Percentiles rank a stretch among this genome's conserved stretches.
Conservation (phyloP, 2,113 vertebrate species). For the Pimephales promelas region DNA sequence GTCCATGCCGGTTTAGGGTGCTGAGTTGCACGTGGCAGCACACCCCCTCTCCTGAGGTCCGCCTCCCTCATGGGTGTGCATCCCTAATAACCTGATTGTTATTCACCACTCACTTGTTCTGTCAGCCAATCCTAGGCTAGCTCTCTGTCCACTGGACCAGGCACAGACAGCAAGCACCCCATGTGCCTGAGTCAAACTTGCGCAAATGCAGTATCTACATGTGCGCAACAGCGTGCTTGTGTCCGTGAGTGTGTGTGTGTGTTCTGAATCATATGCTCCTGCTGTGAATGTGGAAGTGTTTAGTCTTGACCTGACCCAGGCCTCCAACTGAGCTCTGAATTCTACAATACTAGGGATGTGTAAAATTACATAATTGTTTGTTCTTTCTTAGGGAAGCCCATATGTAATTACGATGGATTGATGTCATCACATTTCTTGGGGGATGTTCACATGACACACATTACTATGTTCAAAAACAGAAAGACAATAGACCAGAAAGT, state of each 20-base stretch:
- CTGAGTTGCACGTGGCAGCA: constrained; percentile 43
- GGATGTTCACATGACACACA: not conserved
- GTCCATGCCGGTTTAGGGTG: constrained; percentile 43
- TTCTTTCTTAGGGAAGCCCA: not conserved
- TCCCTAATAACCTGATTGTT: constrained; percentile 61
- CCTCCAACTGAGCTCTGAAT: not conserved
- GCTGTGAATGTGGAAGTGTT: constrained; percentile 4
- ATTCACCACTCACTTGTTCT: constrained; percentile 45
- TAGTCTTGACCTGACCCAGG: not conserved
- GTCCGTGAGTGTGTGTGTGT: constrained; percentile 35
- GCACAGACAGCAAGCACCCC: constrained; percentile 40
- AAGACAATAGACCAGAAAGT: not conserved
- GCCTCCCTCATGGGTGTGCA: constrained; percentile 52
- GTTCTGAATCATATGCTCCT: not conserved
- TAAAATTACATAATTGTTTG: not conserved
- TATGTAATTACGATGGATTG: not conserved
- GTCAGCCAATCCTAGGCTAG: constrained; percentile 53
- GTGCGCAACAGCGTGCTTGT: constrained; percentile 38
- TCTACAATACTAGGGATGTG: not conserved
- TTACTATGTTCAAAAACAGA: not conserved
- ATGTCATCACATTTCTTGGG: not conserved
- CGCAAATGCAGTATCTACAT: constrained; percentile 1
- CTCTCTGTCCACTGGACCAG: constrained; percentile 44
- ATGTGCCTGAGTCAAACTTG: constrained; percentile 3
- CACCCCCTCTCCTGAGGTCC: constrained; percentile 52